A percentile compares a stretch with the other conserved stretches of the same genome.
phyloP scores from a whole-genome alignment of 2,888 invertebrate species.

The Coecobrya sp. region DNA sequence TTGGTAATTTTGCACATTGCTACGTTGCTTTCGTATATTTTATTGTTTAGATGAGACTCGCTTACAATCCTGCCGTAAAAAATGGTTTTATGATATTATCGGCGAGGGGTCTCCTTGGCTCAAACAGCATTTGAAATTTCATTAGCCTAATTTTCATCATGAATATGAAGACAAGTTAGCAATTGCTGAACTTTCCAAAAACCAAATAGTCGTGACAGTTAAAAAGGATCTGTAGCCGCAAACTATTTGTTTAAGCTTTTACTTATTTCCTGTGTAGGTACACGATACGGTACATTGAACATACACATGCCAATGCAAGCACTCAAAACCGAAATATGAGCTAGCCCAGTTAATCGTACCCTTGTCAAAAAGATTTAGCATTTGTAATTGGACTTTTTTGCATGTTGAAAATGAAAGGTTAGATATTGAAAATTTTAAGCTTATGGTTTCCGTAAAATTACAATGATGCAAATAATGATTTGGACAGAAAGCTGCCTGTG shows the following conservation, averaged over 20 bases:
- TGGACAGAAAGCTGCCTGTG: too few species aligned
- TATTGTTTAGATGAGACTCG: neutral
- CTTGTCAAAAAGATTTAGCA: too few species aligned
- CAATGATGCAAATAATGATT: too few species aligned
- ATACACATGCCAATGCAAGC: too few species aligned
- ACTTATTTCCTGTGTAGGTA: neutral
- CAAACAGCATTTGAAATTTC: neutral
- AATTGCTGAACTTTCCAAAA: constrained; percentile 11
- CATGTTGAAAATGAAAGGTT: too few species aligned
- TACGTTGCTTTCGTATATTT: neutral
- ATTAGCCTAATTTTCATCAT: neutral
- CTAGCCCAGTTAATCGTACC: too few species aligned
- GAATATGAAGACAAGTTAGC: neutral
- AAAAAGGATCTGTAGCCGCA: neutral
- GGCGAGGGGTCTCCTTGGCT: neutral
- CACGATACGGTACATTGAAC: too few species aligned
- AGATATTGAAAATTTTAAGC: too few species aligned
- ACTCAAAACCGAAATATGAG: too few species aligned
- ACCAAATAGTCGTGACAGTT: neutral
- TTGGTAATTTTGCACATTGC: neutral
- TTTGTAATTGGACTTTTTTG: too few species aligned
- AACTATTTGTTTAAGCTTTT: neutral
- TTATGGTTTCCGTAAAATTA: too few species aligned
- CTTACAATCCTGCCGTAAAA: constrained; percentile 8
- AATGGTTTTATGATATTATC: constrained; percentile 28